phyloP scores from a whole-genome alignment of 2,113 vertebrate species.

The Poicephalus gulielmi region DNA sequence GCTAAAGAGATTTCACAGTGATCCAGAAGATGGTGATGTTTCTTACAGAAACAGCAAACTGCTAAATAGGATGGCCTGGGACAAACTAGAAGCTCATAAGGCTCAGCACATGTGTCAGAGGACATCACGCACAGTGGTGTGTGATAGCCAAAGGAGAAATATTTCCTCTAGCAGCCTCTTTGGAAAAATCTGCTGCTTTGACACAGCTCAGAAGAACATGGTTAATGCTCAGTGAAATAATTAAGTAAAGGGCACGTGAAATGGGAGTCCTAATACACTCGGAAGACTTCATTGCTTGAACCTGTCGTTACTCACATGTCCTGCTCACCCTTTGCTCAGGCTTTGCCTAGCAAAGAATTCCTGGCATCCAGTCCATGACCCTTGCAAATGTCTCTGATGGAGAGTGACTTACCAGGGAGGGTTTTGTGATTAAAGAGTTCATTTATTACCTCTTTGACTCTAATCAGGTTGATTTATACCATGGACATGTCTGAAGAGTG shows the following conservation, averaged over 20 bases:
- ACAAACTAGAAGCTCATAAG: neutral
- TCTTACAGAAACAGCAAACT: neutral
- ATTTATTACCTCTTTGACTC: neutral
- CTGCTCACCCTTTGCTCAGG: neutral
- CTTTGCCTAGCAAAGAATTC: neutral
- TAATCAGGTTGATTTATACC: neutral
- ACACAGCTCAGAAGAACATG: neutral
- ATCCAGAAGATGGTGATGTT: neutral
- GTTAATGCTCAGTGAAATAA: neutral
- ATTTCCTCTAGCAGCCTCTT: neutral
- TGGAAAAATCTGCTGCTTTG: neutral
- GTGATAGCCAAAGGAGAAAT: neutral
- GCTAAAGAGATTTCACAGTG: neutral
- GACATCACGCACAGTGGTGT: neutral
- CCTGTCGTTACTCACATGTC: neutral
- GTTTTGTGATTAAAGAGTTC: neutral
- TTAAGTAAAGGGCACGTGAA: fast-evolving
- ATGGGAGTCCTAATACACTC: neutral
- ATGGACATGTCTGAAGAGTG: neutral
- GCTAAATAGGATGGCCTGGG: neutral
- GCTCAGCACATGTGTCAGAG: neutral
- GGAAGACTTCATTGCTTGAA: neutral
- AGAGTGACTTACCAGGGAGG: neutral
- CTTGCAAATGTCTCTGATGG: neutral
- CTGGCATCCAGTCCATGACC: neutral